Base-by-base conservation (phyloP, 2,888 invertebrate species). In the Ophion obscuratus region DNA sequence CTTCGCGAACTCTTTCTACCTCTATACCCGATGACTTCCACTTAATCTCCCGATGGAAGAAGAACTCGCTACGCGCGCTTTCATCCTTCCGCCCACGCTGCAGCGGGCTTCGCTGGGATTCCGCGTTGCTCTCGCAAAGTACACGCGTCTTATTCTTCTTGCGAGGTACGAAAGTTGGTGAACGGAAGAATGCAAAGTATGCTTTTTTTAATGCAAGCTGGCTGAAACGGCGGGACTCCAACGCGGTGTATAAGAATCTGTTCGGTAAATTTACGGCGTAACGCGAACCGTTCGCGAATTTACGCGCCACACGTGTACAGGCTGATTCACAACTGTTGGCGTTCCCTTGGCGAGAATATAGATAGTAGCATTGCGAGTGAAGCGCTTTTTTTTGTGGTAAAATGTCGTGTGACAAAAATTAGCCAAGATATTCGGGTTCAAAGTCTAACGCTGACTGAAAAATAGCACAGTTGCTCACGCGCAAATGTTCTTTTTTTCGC, bases 141-240 rank as follows among this genome's bases (percentile, higher is more conserved):
- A 53, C 17, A 53, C 53, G 53, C 14, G 53, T 53, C 17, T 53
- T 53, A 53, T 53, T 53, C 53, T 53, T 53, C 14, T 5, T 17
- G 40, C n/a, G 9, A 67, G 7, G n/a, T 7, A 44, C 53, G 53
- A 53, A 53, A 53, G 53, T 53, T 53, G 53, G 53, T 53, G 53
- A 53, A 53, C 53, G 53, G 53, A 53, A 53, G 53, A 53, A 53
- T 53, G 53, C 53, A 53, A 53, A 53, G 53, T 53, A 53, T 53
- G 53, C 53, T 53, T 53, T 53, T 53, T 53, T 53, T 53, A 53
- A 53, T 53, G 53, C 53, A 53, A 53, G 53, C 53, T 53, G 3
- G 53, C 53, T 53, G 17, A 5, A 53, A 53, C 53, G 53, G 53
- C 53, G 53, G 53, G 17, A 4, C 53, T 53, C 53, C 2, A 14